A percentile compares a stretch with the other conserved stretches of the same genome.
These are phyloP conservation scores for Drosophila watanabei DNA, from an alignment of 1,140 invertebrate genomes.

Conservation along the genomic window DNA sequence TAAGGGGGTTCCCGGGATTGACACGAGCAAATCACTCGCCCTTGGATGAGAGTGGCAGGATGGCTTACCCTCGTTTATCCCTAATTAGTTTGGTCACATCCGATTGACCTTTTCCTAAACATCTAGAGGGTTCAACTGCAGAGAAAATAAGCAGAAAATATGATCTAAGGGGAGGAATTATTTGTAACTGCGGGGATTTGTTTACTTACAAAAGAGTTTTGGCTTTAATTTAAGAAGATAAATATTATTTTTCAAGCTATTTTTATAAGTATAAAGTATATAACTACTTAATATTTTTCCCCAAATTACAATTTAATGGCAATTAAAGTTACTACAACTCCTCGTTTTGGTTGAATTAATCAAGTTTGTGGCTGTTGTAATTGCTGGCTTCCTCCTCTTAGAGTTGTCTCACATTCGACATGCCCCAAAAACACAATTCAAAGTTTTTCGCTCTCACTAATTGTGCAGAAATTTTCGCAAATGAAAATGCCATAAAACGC, in stretches of 20 bases:
- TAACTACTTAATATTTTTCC: background rate
- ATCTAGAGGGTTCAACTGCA: background rate
- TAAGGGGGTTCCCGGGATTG: constrained; percentile 25
- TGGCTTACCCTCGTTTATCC: constrained; percentile 60
- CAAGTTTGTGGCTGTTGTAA: background rate
- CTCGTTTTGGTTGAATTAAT: constrained; percentile 24
- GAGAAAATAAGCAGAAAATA: background rate
- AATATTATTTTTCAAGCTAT: background rate
- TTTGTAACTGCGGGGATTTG: background rate
- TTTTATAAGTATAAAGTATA: background rate
- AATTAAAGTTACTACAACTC: constrained; percentile 10
- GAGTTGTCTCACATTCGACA: constrained; percentile 30
- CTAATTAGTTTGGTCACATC: constrained; percentile 60
- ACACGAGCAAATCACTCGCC: constrained; percentile 44
- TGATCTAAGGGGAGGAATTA: background rate
- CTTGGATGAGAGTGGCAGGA: constrained; percentile 31
- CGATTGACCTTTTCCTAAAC: constrained; percentile 24
- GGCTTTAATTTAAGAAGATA: background rate
- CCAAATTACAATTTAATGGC: too few species aligned
- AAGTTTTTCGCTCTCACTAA: constrained; percentile 64
- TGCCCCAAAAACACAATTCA: constrained; percentile 76
- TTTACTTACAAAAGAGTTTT: background rate
- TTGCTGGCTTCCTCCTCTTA: constrained; percentile 3
- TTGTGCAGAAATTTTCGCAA: constrained; percentile 66
- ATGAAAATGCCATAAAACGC: constrained; percentile 59